A percentile compares a stretch with the other conserved stretches of the same genome.
Conservation (phyloP, 2,113 vertebrate genomes). For the Craseonycteris thonglongyai region DNA sequence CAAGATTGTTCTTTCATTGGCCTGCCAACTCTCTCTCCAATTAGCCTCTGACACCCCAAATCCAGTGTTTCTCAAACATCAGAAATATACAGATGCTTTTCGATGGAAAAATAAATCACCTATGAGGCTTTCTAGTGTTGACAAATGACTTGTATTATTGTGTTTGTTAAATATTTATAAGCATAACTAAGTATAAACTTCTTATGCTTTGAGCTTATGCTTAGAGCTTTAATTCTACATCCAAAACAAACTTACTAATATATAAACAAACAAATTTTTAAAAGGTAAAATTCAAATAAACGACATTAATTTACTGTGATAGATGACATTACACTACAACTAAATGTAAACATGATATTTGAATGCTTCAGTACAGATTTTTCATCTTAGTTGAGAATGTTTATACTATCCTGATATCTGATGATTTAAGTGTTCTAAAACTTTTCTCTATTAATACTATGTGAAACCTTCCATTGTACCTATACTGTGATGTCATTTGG, state of each 20-base stretch:
- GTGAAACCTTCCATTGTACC: neutral
- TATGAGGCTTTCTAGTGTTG: neutral
- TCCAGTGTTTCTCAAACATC: neutral
- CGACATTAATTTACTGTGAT: neutral
- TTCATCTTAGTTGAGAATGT: neutral
- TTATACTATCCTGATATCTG: neutral
- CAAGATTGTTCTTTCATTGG: neutral
- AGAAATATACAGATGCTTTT: neutral
- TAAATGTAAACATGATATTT: neutral
- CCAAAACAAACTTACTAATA: neutral
- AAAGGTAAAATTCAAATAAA: slow-evolving; percentile 7
- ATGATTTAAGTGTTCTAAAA: neutral
- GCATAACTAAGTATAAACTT: neutral
- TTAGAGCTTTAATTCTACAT: neutral
- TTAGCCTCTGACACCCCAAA: neutral
- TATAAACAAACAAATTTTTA: neutral
- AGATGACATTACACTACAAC: neutral
- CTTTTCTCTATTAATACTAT: neutral
- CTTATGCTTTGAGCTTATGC: neutral
- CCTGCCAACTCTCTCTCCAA: neutral
- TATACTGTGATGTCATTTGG: neutral
- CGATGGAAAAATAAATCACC: neutral
- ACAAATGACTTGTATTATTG: slow-evolving; percentile 28
- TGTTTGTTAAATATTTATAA: slow-evolving; percentile 16
- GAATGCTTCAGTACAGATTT: neutral